Evolutionary conservation across 2,888 invertebrate species (phyloP), one percentile per base, ranked within the genome.

Genomic region (Lymantria dispar): DNA sequence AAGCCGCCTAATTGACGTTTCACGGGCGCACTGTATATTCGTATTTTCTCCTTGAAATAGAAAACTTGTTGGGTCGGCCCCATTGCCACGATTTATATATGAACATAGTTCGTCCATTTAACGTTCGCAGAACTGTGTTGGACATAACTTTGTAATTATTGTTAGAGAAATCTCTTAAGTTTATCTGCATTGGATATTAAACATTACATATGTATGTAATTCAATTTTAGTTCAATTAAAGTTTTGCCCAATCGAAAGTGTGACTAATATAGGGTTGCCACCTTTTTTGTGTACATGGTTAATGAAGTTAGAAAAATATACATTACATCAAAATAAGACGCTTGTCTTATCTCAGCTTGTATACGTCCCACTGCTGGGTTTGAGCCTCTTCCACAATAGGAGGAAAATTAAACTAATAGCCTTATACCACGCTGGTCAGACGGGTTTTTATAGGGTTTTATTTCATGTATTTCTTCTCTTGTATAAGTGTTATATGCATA

Each of bases 11-110:
- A 77, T 77, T 77, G 76, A 77, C 76, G 71, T 74, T 65, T 69
- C 67, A 68, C 63, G 66, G 68, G 68, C 60, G 63, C 70, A 66
- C 69, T 69, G 72, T 72, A 73, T 74, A 76, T 76, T 76, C 68
- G 72, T 68, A 74, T 77, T 77, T 77, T 77, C 76, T 72, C 76
- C 73, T 70, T 67, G 72, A 72, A 76, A 75, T 74, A 69, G 74
- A 75, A 74, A 74, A 73, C 74, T 66, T 61, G 69, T 64, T 69
- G 60, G 58, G 60, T 60, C 57, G 63, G 58, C 60, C 58, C 56
- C 58, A 59, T 62, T 55, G 63, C 56, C 67, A 68, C 71, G 71
- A 73, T 74, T 74, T 73, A 72, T 74, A 76, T 74, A 3, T 3
- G 2, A 22, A 72, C 64, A 55, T 49, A 59, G 58, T 60, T 57